Conservation (phyloP, 2,797 vertebrate species). For the Saxicola maurus region DNA sequence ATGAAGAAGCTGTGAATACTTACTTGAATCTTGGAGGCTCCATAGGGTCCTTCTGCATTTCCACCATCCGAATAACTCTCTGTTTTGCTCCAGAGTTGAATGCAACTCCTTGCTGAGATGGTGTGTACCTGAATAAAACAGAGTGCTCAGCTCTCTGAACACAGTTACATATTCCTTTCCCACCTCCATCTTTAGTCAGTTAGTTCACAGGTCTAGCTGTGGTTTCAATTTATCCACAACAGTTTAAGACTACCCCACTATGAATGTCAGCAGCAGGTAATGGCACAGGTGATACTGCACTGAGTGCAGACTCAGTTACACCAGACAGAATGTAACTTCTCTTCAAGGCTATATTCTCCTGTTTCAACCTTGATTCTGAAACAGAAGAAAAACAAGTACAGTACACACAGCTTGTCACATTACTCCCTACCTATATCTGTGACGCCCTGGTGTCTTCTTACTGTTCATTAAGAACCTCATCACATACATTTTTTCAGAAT, state of each 20-base stretch:
- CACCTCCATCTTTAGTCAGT: background rate
- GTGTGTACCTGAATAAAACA: slow-evolving; percentile 85
- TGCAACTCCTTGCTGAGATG: slow-evolving; percentile 96
- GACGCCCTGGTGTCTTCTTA: background rate
- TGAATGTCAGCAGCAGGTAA: background rate
- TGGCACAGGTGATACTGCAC: background rate
- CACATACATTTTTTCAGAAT: background rate
- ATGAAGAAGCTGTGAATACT: slow-evolving; percentile 13
- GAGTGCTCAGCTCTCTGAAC: background rate
- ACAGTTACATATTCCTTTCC: background rate
- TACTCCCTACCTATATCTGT: background rate
- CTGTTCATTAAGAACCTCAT: background rate
- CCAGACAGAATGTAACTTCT: background rate
- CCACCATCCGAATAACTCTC: slow-evolving; percentile 97
- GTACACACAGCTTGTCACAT: background rate
- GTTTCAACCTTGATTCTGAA: background rate
- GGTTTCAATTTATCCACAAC: background rate
- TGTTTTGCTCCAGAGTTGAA: slow-evolving; percentile 98
- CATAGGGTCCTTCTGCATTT: slow-evolving; percentile 99
- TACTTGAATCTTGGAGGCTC: slow-evolving; percentile 97
- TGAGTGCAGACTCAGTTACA: background rate
- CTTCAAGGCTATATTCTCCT: background rate
- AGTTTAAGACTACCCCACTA: background rate
- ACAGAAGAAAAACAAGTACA: background rate
- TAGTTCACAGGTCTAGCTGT: background rate